Base-by-base conservation (phyloP, 2,797 vertebrate genomes). In the Phrynocephalus guinanensis region DNA sequence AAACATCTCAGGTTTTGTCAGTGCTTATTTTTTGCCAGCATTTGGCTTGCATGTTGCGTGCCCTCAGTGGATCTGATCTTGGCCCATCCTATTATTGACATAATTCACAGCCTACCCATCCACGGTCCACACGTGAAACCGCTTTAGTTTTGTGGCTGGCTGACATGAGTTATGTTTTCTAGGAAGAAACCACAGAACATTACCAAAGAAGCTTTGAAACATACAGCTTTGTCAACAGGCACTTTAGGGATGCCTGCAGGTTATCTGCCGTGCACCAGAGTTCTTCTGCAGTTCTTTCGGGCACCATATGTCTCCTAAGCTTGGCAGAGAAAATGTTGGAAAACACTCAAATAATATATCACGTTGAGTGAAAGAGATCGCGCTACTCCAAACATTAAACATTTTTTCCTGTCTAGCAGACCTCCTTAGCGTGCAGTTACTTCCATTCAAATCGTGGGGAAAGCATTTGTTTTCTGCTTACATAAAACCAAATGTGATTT, bases 381-480 rank as follows among this genome's bases (percentile, higher is more conserved):
- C 91, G 91, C 81, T 86, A 79, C 81, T 84, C 90, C 91, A 92
- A 92, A 94, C 72, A 88, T 92, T 94, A 95, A 95, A 92, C 92
- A 93, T 92, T 93, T 68, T 76, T 86, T 89, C 83, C 88, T 93
- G 92, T 95, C 91, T 92, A 90, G 87, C 87, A 88, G 86, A 84
- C 90, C 80, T 90, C 89, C 88, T 72, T 93, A 95, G 82, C 83
- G 80, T 83, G 78, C 66, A 91, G 91, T 93, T 94, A 89, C 91
- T 93, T 90, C 88, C 91, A 80, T 90, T 91, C 91, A 91, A 88
- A 91, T 93, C 92, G 93, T 90, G 76, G 89, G 85, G 16, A 90
- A 93, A 93, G 87, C 87, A 67, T 90, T 95, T 94, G 91, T 93
- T 95, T 93, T 95, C 89, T 89, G 84, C 86, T 92, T 84, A 84